A percentile compares a stretch with the other conserved stretches of the same genome.
These are phyloP conservation scores for Corynorhinus townsendii DNA, from an alignment of 2,113 vertebrate genomes.

Conservation along the genomic window DNA sequence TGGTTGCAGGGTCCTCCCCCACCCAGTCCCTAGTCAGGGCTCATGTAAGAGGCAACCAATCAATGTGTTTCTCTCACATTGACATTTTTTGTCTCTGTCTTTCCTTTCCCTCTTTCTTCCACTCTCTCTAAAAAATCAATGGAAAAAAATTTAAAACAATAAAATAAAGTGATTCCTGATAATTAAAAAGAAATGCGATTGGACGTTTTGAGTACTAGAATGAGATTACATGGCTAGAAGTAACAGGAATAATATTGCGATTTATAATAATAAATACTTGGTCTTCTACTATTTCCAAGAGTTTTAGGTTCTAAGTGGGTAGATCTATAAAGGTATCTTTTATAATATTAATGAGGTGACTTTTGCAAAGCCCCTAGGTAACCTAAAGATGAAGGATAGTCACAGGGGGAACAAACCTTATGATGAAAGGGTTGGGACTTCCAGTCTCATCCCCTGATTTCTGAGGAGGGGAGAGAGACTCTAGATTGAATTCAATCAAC, in stretches of 20 bases:
- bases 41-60: too few relatives aligned
- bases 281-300: not conserved
- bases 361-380: not conserved
- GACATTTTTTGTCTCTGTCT: too few relatives aligned
- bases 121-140: too few relatives aligned
- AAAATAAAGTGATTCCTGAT: too few relatives aligned
- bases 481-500: not conserved
- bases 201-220: not conserved
- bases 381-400: not conserved
- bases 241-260: not conserved
- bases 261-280: not conserved
- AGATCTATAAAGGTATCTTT: not conserved
- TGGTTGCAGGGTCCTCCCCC: too few relatives aligned
- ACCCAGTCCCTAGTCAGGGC: too few relatives aligned
- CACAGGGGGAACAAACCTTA: not conserved
- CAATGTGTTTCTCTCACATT: too few relatives aligned
- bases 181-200: not conserved
- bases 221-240: not conserved
- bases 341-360: not conserved
- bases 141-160: too few relatives aligned
- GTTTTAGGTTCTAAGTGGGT: not conserved
- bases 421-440: not conserved
- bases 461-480: not conserved
- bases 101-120: too few relatives aligned
- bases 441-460: not conserved